phyloP scores from a whole-genome alignment of 2,113 vertebrate species.

The Cochlearius cochlearius region DNA sequence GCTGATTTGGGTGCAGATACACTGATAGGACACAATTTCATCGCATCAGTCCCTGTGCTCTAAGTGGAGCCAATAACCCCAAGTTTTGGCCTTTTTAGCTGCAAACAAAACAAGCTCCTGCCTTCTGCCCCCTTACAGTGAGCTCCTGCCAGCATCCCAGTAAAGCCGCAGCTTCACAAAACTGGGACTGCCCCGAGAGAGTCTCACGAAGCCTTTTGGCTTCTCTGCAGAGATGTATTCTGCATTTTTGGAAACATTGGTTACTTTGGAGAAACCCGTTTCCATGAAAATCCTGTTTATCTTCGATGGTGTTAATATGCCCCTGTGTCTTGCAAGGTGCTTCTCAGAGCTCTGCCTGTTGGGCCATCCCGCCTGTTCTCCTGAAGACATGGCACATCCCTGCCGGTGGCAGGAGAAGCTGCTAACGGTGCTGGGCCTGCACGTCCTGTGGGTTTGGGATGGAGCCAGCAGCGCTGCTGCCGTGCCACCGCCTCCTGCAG shows the following conservation, averaged over 20 bases:
- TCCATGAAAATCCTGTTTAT: not conserved
- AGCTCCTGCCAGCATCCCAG: not conserved
- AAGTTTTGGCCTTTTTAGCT: not conserved
- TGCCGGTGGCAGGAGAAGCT: not conserved
- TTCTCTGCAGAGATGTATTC: not conserved
- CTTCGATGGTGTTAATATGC: not conserved
- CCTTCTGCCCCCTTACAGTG: not conserved
- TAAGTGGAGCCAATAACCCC: not conserved
- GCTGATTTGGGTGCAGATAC: not conserved
- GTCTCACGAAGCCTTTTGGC: not conserved
- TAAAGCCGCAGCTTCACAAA: not conserved
- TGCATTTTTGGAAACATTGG: not conserved
- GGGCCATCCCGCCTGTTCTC: not conserved
- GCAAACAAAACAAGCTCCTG: not conserved
- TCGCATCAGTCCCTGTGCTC: not conserved
- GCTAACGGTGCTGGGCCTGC: too few relatives aligned
- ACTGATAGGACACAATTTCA: not conserved
- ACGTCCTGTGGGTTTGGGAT: not conserved
- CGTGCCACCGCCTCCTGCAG: not conserved
- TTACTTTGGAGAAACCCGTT: not conserved
- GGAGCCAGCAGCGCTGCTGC: not conserved
- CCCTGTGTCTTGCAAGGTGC: not conserved
- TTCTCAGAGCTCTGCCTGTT: not conserved
- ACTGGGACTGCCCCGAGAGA: not conserved
- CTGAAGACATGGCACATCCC: fast-evolving